Conservation (phyloP, 2,888 invertebrate species). For the Drosophila atripex region DNA sequence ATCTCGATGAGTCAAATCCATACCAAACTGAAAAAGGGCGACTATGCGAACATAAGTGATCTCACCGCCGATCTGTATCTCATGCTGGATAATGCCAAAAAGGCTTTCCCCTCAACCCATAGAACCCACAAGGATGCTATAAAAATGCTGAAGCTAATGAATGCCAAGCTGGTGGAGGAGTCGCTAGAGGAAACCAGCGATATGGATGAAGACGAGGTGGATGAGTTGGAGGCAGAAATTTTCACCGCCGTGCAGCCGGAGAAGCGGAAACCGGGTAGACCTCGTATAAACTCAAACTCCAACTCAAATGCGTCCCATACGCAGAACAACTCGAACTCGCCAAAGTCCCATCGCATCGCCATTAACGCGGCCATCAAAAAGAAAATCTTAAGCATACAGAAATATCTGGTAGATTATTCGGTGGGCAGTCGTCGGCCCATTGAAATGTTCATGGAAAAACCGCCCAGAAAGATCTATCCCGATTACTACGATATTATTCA, state of each 20-base stretch:
- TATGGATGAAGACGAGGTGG: slow-evolving; percentile 71
- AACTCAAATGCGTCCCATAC: slow-evolving; percentile 67
- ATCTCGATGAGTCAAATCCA: slow-evolving; percentile 96
- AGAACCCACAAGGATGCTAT: slow-evolving; percentile 93
- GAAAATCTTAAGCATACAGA: slow-evolving; percentile 92
- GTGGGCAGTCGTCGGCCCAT: slow-evolving; percentile 93
- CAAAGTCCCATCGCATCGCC: slow-evolving; percentile 80
- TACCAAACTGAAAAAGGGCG: slow-evolving; percentile 91
- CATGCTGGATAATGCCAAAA: slow-evolving; percentile 98
- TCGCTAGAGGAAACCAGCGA: slow-evolving; percentile 81
- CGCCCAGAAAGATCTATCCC: slow-evolving; percentile 96
- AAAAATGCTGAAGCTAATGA: slow-evolving; percentile 92
- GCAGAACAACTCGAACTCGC: slow-evolving; percentile 68
- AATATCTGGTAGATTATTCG: slow-evolving; percentile 88
- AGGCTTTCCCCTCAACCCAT: slow-evolving; percentile 92
- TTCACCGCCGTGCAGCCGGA: slow-evolving; percentile 62
- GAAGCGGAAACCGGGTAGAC: slow-evolving; percentile 80
- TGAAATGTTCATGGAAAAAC: slow-evolving; percentile 97
- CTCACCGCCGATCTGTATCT: slow-evolving; percentile 97
- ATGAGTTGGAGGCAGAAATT: slow-evolving; percentile 51
- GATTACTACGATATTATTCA: slow-evolving; percentile 97
- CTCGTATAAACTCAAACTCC: slow-evolving; percentile 78
- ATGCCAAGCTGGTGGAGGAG: slow-evolving; percentile 87
- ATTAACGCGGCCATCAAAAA: slow-evolving; percentile 86
- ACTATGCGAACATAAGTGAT: slow-evolving; percentile 93